phyloP scores from a whole-genome alignment of 2,797 vertebrate species.

The Phaenicophaeus curvirostris region DNA sequence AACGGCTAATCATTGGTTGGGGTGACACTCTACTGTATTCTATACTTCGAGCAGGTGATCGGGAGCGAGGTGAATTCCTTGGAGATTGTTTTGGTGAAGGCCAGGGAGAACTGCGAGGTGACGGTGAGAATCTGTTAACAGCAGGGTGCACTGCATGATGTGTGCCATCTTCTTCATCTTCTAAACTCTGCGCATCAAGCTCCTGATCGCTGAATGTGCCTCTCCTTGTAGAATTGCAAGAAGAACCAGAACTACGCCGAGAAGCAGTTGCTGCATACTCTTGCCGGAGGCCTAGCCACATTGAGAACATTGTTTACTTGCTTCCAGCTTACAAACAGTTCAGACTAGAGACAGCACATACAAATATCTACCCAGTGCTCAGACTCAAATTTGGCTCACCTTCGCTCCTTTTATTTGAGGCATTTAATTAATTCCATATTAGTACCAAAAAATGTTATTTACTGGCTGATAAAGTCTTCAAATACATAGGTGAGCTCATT shows the following conservation, averaged over 20 bases:
- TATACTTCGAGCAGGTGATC: constrained; percentile 92
- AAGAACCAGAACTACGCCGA: constrained; percentile 95
- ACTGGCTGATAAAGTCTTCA: not conserved
- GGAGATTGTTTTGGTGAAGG: constrained; percentile 89
- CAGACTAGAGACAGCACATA: not conserved
- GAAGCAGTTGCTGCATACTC: constrained; percentile 95
- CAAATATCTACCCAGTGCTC: not conserved
- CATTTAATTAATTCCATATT: not conserved
- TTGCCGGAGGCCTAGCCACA: constrained; percentile 89
- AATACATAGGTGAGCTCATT: not conserved
- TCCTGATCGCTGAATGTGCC: constrained; percentile 97
- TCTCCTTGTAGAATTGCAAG: constrained; percentile 92
- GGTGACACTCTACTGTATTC: constrained; percentile 92
- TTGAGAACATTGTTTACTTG: not conserved
- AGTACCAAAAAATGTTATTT: not conserved
- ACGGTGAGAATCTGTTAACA: constrained; percentile 91
- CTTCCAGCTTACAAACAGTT: not conserved
- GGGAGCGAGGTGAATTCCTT: constrained; percentile 93
- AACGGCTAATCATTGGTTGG: constrained; percentile 93
- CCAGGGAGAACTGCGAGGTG: constrained; percentile 92
- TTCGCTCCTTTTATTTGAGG: not conserved
- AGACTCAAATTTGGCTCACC: not conserved
- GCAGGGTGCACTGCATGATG: constrained; percentile 88
- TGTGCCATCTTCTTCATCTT: constrained; percentile 92
- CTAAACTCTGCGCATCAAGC: constrained; percentile 94